Percentiles rank a stretch among this genome's conserved stretches.
phyloP scores from a whole-genome alignment of 2,797 vertebrate genomes.

The Rhincodon typus region DNA sequence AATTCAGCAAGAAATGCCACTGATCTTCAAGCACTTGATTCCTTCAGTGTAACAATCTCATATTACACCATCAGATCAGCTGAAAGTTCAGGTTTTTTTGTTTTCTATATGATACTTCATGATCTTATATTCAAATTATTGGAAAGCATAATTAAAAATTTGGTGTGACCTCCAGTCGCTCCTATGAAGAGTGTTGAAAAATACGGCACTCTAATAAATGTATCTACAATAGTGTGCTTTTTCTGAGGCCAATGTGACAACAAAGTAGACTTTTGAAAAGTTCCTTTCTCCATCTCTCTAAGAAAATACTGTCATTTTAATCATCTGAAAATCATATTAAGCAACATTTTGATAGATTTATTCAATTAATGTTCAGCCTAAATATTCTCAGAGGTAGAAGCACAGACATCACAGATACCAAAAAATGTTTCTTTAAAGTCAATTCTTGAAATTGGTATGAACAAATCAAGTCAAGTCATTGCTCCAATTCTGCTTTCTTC shows the following conservation, averaged over 20 bases:
- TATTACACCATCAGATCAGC: not conserved
- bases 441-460: not conserved
- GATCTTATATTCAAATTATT: not conserved
- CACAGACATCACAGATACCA: not conserved
- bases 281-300: not conserved
- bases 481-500: not conserved
- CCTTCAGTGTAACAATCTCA: not conserved
- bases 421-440: not conserved
- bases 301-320: not conserved
- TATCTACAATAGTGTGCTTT: not conserved
- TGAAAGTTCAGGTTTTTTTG: not conserved
- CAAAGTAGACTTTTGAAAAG: not conserved
- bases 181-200: not conserved
- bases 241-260: not conserved
- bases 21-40: not conserved
- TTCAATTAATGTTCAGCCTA: not conserved
- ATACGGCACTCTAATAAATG: not conserved
- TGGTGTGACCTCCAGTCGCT: not conserved
- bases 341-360: not conserved
- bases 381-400: not conserved
- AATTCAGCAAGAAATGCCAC: not conserved
- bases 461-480: not conserved
- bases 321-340: not conserved
- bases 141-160: not conserved
- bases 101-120: no score